Base-by-base conservation (phyloP, 1,140 invertebrate species). In the Stenopsyche tienmushanensis region DNA sequence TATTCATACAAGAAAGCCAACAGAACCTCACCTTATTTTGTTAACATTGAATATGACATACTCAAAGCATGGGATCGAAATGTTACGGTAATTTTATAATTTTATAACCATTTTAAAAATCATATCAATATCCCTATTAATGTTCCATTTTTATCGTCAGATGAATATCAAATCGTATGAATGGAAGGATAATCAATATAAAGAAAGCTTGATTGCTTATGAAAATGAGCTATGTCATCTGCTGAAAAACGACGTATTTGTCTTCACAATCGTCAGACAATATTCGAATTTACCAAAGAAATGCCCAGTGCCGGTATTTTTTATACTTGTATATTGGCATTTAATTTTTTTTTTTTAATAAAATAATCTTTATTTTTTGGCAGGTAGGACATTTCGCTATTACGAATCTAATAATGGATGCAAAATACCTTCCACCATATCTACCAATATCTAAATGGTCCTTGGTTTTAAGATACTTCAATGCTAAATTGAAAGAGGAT, bases 111-210 rank as follows among this genome's bases (percentile, higher is more conserved):
- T n/a, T n/a, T n/a, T n/a, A n/a, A 34, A 34, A 34, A 34, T 34
- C 13, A 34, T 34, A 34, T 34, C 13, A 7, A 7, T 34, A 7
- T 7, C 13, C 13, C 13, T 34, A 34, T 34, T 13, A n/a, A 13
- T 15, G n/a, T 15, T 54, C n/a, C 15, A 54, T 34, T 21, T 58
- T 3, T 54, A 21, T 54, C 29, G n/a, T 7, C 15, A 60, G 57
- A 60, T 60, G 57, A 47, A 60, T 17, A n/a, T 60, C 0, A 60
- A 60, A 47, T 60, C 57, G 3, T 60, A 47, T 26, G 57, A 60
- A 29, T 60, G 57, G 57, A 60, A 60, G 20, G 41, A 60, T 20
- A 60, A 60, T 29, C 57, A 60, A 47, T 60, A 41, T 25, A 60
- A 60, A 60, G 57, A 60, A 26, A 60, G 57, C 17, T n/a, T 60